Evolutionary conservation across 2,113 vertebrate genomes (phyloP).

Genomic region (Aix galericulata): DNA sequence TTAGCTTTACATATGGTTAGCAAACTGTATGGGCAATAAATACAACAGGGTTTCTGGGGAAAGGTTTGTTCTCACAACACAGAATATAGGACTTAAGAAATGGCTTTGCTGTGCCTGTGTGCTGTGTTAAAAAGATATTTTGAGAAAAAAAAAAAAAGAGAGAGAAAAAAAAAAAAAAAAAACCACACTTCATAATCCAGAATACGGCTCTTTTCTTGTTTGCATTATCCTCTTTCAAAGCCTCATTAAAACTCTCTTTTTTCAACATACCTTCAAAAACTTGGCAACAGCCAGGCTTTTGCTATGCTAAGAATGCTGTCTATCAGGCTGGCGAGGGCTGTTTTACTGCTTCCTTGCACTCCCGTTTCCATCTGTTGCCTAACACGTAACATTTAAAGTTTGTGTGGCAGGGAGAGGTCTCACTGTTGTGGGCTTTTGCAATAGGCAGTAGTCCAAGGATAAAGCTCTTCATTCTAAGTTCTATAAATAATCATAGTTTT

Average conservation of each 20-base stretch:
- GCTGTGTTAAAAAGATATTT: neutral
- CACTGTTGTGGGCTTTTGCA: neutral
- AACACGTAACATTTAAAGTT: neutral
- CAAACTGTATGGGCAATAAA: constrained; percentile 33
- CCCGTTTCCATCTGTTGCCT: constrained; percentile 17
- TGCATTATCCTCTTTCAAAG: neutral
- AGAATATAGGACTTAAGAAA: neutral
- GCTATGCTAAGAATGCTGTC: neutral
- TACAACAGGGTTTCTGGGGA: neutral
- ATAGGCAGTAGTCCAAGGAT: neutral
- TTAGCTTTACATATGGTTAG: neutral
- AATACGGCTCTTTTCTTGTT: neutral
- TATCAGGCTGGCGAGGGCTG: neutral
- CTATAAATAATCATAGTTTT: neutral
- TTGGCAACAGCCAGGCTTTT: neutral
- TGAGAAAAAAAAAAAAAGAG: neutral
- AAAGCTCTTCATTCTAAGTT: neutral
- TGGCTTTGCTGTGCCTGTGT: neutral
- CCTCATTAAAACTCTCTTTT: neutral
- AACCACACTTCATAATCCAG: neutral
- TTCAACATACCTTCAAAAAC: neutral
- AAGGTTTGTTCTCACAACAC: neutral
- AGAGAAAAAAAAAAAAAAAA: neutral
- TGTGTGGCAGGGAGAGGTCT: neutral
- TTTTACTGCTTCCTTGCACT: neutral